A percentile compares a stretch with the other conserved stretches of the same genome.
These are phyloP conservation scores for Oreochromis spilurus DNA, from an alignment of 2,113 vertebrate species.

Conservation along the genomic window DNA sequence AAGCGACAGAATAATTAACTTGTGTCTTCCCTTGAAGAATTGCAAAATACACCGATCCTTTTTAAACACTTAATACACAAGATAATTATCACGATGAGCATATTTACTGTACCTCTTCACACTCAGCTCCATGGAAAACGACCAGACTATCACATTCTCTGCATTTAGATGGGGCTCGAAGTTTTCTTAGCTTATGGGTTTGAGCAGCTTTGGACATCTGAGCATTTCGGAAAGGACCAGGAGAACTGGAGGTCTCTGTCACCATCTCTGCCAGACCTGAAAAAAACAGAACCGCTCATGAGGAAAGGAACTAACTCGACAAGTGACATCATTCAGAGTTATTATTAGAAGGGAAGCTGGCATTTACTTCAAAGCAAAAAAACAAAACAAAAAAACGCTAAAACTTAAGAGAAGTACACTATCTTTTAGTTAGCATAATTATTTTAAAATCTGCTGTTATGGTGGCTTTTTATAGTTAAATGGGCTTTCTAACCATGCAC, in stretches of 20 bases:
- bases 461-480: not conserved
- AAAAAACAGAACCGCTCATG: not conserved
- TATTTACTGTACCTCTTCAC: conserved; percentile 85
- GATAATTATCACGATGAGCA: not conserved
- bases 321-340: not conserved
- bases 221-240: conserved; percentile 87
- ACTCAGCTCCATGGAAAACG: conserved; percentile 94
- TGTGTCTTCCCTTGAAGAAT: not conserved
- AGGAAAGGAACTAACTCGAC: not conserved
- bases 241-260: conserved; percentile 83
- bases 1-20: not conserved
- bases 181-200: conserved; percentile 90
- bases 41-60: not conserved
- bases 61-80: not conserved
- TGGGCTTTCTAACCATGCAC: not conserved
- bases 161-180: conserved; percentile 92
- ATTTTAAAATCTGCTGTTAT: not conserved
- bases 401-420: not conserved
- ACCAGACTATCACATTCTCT: conserved; percentile 95
- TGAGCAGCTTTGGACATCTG: conserved; percentile 94
- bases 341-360: not conserved
- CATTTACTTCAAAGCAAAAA: not conserved
- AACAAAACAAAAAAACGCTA: not conserved
- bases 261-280: conserved; percentile 86
- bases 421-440: not conserved